Percentiles rank a stretch among this genome's conserved stretches.
Conservation (phyloP, 1,140 invertebrate species). For the Cyphomyrmex costatus region DNA sequence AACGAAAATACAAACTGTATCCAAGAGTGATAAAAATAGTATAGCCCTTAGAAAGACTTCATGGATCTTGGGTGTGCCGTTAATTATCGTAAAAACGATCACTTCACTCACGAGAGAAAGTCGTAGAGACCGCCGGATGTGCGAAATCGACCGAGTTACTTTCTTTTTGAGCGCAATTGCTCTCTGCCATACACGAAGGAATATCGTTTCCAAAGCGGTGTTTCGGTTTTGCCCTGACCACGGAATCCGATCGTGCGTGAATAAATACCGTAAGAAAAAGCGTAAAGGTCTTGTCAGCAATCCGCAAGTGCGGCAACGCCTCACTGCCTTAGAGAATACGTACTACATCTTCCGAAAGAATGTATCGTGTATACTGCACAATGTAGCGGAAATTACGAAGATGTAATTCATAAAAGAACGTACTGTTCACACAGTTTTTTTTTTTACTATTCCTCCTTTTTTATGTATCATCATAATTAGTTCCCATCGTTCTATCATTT, state of each 20-base stretch:
- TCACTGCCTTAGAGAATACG: slow-evolving; percentile 11
- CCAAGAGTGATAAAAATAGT: slow-evolving; percentile 38
- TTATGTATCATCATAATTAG: not conserved
- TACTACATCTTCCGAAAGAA: not conserved
- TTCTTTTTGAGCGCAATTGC: not conserved
- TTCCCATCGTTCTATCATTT: not conserved
- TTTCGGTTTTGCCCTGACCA: slow-evolving; percentile 54
- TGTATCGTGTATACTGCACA: not conserved
- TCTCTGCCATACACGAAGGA: not conserved
- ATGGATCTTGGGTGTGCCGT: slow-evolving; percentile 62
- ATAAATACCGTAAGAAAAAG: slow-evolving; percentile 65
- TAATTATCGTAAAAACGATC: slow-evolving; percentile 66
- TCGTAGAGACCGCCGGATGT: slow-evolving; percentile 49
- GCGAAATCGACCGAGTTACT: slow-evolving; percentile 59
- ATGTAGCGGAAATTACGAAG: not conserved
- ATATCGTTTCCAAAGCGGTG: slow-evolving; percentile 23
- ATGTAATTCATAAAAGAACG: not conserved
- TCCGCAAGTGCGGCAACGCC: slow-evolving; percentile 48
- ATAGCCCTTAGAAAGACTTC: slow-evolving; percentile 35
- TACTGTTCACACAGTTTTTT: not conserved
- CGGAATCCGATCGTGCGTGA: slow-evolving; percentile 70
- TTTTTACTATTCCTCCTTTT: not conserved
- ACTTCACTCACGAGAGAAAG: not conserved
- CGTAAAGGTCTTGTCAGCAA: slow-evolving; percentile 5
- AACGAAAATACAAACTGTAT: not conserved